Percentiles rank a stretch among this genome's conserved stretches.
phyloP scores from a whole-genome alignment of 2,113 vertebrate species.

The Tyto alba region DNA sequence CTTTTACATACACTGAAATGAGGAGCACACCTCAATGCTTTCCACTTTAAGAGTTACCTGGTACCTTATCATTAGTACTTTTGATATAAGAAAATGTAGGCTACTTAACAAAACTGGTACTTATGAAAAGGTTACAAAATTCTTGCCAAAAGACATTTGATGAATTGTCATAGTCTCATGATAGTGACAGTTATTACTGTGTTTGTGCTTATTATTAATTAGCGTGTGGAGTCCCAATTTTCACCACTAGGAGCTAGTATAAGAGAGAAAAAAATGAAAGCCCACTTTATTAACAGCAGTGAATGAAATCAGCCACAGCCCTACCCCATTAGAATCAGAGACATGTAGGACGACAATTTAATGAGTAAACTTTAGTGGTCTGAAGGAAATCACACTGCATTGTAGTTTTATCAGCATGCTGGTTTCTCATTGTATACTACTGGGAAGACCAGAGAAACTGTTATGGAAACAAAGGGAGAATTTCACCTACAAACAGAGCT shows the following conservation, averaged over 20 bases:
- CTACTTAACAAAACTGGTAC: background rate
- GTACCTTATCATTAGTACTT: background rate
- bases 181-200: slow-evolving; percentile 8
- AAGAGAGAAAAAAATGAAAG: background rate
- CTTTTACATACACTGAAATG: background rate
- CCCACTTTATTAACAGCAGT: background rate
- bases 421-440: background rate
- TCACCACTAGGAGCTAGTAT: background rate
- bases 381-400: background rate
- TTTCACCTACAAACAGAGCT: background rate
- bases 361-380: background rate
- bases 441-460: background rate
- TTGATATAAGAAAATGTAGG: background rate
- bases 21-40: background rate
- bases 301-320: background rate
- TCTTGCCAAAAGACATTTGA: background rate
- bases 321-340: background rate
- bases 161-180: background rate
- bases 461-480: background rate
- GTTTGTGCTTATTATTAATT: background rate
- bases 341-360: background rate
- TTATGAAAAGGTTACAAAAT: background rate
- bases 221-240: background rate
- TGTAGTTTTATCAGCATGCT: background rate
- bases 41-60: background rate